Base-by-base conservation (phyloP, 2,797 vertebrate species). In the Urophycis tenuis region DNA sequence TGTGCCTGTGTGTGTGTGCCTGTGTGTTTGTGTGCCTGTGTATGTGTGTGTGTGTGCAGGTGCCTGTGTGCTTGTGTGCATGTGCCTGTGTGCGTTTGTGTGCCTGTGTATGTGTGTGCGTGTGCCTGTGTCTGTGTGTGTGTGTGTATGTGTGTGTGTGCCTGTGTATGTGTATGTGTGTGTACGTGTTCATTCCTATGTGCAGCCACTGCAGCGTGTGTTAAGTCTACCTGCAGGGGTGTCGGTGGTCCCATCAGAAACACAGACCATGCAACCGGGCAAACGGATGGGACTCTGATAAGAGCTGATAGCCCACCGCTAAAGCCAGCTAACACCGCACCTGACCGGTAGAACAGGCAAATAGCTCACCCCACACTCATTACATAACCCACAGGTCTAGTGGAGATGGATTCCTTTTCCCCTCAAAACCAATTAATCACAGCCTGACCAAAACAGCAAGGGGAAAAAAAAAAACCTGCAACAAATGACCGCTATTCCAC, bases 301-400 rank as follows among this genome's bases (percentile, higher is more conserved):
- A 75, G 34, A 71, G 77, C 78, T 77, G 80, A 85, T 82, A 79
- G 74, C 69, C 31, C 3, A 78, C 12, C 49, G 60, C 33, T 17
- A 10, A 78, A 73, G 73, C 78, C 83, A 85, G 81, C 73, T 82
- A 82, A 80, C 74, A 76, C n/a, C 49, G 80, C 19, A 77, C 72
- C 74, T 75, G 76, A 83, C 80, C 67, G 74, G 71, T 49, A 81
- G 77, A 83, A 71, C 25, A 75, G 49, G 74, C 80, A 77, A 75
- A 82, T 72, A 73, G 71, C 34, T 7, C 34, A 70, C 71, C 70
- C 67, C 74, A 1, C n/a, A 9, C 22, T 11, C 22, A 71, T 9
- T 14, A 14, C 41, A 5, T 49, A 19, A 17, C 15, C 17, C n/a
- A n/a, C n/a, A 17, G 3, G 15, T 29, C 25, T 3, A 25, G 5